Percentiles rank a stretch among this genome's conserved stretches.
phyloP scores from a whole-genome alignment of 2,888 invertebrate species.

The Lamproptera curius region DNA sequence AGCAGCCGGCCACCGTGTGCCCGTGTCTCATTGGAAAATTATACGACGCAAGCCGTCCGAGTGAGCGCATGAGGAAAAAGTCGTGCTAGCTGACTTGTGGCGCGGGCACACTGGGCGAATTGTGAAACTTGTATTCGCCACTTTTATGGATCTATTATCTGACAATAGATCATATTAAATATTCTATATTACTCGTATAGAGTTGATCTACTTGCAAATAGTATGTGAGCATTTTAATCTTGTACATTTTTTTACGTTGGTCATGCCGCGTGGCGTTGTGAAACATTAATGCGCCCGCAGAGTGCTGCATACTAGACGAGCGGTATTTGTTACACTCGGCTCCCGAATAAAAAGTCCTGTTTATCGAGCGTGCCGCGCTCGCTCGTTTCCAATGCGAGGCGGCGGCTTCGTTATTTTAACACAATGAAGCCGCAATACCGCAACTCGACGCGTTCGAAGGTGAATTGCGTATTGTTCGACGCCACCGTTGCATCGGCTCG shows the following conservation, averaged over 20 bases:
- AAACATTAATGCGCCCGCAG: slow-evolving; percentile 9
- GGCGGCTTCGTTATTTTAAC: slow-evolving; percentile 71
- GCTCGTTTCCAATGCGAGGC: slow-evolving; percentile 58
- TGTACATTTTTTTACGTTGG: too few species aligned
- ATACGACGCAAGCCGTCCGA: slow-evolving; percentile 33
- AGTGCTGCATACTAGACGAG: slow-evolving; percentile 2
- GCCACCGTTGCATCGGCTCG: slow-evolving; percentile 64
- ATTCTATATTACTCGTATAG: too few species aligned
- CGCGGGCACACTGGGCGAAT: slow-evolving; percentile 20
- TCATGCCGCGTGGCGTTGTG: neutral
- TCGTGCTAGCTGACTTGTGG: slow-evolving; percentile 28
- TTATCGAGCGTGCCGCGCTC: slow-evolving; percentile 53
- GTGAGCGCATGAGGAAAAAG: slow-evolving; percentile 50
- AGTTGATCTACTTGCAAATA: too few species aligned
- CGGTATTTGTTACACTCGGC: slow-evolving; percentile 17
- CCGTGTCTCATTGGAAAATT: slow-evolving; percentile 63
- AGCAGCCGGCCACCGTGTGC: slow-evolving; percentile 58
- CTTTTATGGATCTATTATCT: too few species aligned
- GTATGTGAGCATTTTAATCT: too few species aligned
- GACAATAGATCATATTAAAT: too few species aligned
- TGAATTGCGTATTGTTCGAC: slow-evolving; percentile 77
- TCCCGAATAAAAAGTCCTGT: slow-evolving; percentile 49
- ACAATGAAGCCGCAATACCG: slow-evolving; percentile 77
- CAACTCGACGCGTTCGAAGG: slow-evolving; percentile 75
- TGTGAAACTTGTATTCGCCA: too few species aligned